These are phyloP conservation scores for Pithys albifrons DNA, from an alignment of 2,113 vertebrate species.

Conservation along the genomic window DNA sequence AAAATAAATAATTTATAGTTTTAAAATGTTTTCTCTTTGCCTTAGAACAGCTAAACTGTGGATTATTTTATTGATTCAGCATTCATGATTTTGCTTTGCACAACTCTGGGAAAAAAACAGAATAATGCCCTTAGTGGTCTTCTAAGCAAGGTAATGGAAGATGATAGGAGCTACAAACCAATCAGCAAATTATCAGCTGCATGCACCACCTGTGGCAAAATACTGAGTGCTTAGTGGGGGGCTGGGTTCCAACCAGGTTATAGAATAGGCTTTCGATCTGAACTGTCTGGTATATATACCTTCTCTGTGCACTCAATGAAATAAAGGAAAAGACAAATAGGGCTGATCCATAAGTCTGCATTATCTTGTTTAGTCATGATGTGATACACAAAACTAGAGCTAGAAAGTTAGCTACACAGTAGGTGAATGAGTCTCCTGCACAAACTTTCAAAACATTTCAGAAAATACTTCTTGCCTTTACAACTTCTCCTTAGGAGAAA, in stretches of 20 bases:
- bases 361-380: background rate
- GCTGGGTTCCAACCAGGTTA: slow-evolving; percentile 1
- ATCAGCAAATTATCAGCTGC: background rate
- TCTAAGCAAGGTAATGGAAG: slow-evolving; percentile 24
- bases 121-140: slow-evolving; percentile 17
- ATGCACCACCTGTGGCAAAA: background rate
- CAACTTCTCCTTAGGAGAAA: background rate
- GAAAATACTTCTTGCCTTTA: background rate
- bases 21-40: slow-evolving; percentile 30
- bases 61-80: slow-evolving; percentile 23
- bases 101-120: background rate
- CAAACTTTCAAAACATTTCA: background rate
- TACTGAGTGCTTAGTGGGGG: background rate
- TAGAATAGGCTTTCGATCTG: background rate
- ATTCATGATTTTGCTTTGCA: background rate
- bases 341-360: background rate
- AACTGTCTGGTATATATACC: background rate
- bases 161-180: background rate
- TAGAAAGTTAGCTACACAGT: background rate
- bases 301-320: background rate
- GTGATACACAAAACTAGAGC: background rate
- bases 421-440: fast-evolving
- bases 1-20: slow-evolving; percentile 22
- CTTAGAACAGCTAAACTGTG: background rate
- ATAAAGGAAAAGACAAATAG: slow-evolving; percentile 9